Conservation (phyloP, 2,113 vertebrate genomes). For the Pedetes capensis region DNA sequence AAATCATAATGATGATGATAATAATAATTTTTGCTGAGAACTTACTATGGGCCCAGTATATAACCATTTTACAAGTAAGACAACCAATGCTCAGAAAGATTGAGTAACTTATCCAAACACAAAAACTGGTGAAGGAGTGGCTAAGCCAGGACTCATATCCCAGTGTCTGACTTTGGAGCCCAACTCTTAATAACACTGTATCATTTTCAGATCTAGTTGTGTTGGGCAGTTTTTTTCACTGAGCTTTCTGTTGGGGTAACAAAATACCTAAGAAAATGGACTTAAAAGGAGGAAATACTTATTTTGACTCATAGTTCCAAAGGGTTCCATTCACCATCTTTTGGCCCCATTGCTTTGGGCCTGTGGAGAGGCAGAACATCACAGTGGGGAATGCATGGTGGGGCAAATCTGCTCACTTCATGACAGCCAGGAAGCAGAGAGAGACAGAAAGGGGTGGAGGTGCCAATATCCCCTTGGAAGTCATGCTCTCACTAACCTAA, state of each 20-base stretch:
- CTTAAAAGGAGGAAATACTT: background rate
- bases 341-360: too few relatives aligned
- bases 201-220: background rate
- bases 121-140: background rate
- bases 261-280: background rate
- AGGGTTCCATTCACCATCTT: background rate
- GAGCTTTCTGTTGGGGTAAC: background rate
- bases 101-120: background rate
- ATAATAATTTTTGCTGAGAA: too few relatives aligned
- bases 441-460: background rate
- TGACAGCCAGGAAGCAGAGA: background rate
- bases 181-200: background rate
- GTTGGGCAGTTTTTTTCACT: background rate
- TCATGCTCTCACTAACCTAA: background rate
- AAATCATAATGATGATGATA: background rate
- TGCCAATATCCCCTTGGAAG: background rate
- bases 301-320: background rate
- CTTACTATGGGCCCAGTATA: background rate
- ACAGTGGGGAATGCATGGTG: background rate
- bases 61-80: too few relatives aligned
- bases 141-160: background rate
- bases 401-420: too few relatives aligned
- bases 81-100: background rate
- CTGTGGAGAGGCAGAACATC: background rate
- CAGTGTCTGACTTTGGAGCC: background rate